A percentile compares a stretch with the other conserved stretches of the same genome.
phyloP scores from a whole-genome alignment of 2,797 vertebrate species.

The Parauchenoglanis punctatus region DNA sequence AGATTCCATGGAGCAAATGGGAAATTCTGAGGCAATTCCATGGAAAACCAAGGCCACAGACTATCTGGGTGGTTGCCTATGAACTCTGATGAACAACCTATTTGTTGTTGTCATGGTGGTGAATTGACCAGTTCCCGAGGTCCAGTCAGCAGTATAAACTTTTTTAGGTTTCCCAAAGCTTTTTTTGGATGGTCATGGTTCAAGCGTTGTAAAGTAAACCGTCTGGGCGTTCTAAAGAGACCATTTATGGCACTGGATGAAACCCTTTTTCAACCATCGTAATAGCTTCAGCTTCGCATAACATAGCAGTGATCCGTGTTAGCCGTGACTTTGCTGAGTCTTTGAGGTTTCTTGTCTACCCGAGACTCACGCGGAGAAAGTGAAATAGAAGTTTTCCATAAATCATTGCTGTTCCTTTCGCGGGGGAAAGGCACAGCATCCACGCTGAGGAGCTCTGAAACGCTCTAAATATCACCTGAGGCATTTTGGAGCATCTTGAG shows the following conservation, averaged over 20 bases:
- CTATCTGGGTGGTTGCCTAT: not conserved
- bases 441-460: constrained; percentile 14
- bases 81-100: not conserved
- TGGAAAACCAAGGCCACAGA: not conserved
- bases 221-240: not conserved
- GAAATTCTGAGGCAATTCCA: not conserved
- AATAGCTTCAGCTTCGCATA: not conserved
- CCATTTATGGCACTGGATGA: not conserved
- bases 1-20: not conserved
- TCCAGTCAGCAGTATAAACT: not conserved
- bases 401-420: constrained; percentile 31
- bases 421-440: not conserved
- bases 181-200: not conserved
- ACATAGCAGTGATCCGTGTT: not conserved
- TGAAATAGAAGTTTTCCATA: not conserved
- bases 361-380: not conserved
- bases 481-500: constrained; percentile 31
- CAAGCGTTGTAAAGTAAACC: not conserved
- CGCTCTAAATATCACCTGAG: constrained; percentile 34
- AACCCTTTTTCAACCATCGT: not conserved
- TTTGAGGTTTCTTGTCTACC: constrained; percentile 8
- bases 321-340: constrained; percentile 22
- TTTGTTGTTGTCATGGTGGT: not conserved
- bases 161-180: not conserved
- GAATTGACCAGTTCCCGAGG: not conserved